Conservation (phyloP, 2,888 invertebrate species). For the Odontocolon sp. region DNA sequence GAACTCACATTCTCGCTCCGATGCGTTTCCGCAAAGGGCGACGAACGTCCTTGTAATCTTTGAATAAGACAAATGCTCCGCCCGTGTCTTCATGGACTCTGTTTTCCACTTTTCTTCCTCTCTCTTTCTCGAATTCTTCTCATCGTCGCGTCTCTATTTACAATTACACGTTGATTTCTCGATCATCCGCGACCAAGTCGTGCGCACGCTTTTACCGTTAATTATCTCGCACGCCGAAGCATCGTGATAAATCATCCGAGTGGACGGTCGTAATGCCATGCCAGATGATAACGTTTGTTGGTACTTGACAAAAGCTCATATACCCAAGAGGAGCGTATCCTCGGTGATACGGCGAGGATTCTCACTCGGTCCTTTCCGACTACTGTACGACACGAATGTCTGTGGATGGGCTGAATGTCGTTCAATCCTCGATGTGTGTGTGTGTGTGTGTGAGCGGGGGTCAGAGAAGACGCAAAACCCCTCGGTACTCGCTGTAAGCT, state of each 20-base stretch:
- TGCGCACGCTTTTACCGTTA: neutral
- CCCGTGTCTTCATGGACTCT: constrained; percentile 18
- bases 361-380: neutral
- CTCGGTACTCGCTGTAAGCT: constrained; percentile 4
- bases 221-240: neutral
- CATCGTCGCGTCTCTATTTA: neutral
- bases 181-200: neutral
- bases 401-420: constrained; percentile 50
- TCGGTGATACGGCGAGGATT: neutral
- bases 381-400: constrained; percentile 19
- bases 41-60: constrained; percentile 39
- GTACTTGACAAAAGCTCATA: neutral
- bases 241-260: neutral
- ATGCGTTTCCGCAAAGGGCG: constrained; percentile 13
- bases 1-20: neutral
- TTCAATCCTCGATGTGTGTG: constrained; percentile 37
- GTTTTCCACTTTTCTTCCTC: neutral
- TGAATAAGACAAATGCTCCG: constrained; percentile 68
- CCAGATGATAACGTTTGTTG: no score
- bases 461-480: constrained; percentile 44
- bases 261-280: neutral
- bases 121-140: neutral
- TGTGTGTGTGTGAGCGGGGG: constrained; percentile 24
- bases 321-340: no score
- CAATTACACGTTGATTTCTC: constrained; percentile 3